These are phyloP conservation scores for Holacanthella duospinosa DNA, from an alignment of 2,888 invertebrate genomes.

Conservation along the genomic window DNA sequence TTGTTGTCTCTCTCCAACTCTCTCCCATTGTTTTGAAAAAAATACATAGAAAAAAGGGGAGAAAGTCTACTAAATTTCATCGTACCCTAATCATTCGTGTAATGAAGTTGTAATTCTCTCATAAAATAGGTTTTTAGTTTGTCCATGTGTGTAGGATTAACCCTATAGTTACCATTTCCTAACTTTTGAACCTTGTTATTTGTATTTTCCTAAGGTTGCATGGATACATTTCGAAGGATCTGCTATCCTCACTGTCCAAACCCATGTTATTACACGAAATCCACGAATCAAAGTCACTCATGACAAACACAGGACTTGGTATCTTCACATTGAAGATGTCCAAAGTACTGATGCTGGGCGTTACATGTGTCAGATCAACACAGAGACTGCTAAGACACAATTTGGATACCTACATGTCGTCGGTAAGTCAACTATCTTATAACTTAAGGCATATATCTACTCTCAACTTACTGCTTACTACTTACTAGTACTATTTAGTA, in stretches of 20 bases:
- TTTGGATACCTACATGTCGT: slow-evolving; percentile 85
- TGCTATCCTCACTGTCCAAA: slow-evolving; percentile 82
- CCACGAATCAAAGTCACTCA: slow-evolving; percentile 83
- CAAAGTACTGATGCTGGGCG: slow-evolving; percentile 82
- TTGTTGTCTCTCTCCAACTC: neutral
- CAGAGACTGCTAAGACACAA: slow-evolving; percentile 82
- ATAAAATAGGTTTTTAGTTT: slow-evolving; percentile 5
- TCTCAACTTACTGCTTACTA: slow-evolving; percentile 27
- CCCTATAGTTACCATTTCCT: no score
- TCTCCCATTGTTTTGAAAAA: no score
- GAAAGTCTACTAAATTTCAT: neutral
- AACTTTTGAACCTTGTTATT: no score
- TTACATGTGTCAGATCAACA: slow-evolving; percentile 92
- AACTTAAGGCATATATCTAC: neutral
- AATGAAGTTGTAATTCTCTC: slow-evolving; percentile 10
- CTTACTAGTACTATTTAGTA: no score
- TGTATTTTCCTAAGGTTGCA: slow-evolving; percentile 60
- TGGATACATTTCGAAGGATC: slow-evolving; percentile 95
- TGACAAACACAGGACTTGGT: slow-evolving; percentile 87
- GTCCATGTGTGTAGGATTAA: neutral
- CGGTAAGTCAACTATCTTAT: slow-evolving; percentile 52
- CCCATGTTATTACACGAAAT: slow-evolving; percentile 87
- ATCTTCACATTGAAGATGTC: slow-evolving; percentile 81
- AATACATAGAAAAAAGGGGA: neutral
- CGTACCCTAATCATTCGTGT: slow-evolving; percentile 7